These are phyloP conservation scores for Callithrix jacchus DNA, from an alignment of 2,113 vertebrate genomes.

Conservation along the genomic window DNA sequence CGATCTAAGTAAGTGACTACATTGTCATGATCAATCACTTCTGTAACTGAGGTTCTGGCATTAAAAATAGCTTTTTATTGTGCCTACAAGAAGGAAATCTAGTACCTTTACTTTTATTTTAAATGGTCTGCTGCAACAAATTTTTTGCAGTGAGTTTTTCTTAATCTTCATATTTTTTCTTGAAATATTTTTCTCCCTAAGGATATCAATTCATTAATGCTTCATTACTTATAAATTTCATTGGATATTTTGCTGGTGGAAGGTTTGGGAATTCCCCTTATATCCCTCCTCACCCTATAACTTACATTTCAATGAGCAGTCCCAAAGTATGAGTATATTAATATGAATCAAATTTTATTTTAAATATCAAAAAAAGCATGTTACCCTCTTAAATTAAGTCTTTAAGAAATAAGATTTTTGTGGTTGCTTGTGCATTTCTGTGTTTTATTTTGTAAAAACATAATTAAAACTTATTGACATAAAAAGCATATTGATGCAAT, in stretches of 20 bases:
- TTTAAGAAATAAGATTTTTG: constrained; percentile 39
- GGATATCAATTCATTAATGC: constrained; percentile 85
- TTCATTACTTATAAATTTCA: constrained; percentile 84
- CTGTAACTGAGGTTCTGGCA: constrained; percentile 66
- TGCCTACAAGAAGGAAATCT: constrained; percentile 76
- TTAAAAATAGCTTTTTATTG: constrained; percentile 75
- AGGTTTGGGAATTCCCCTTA: constrained; percentile 75
- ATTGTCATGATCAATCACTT: constrained; percentile 66
- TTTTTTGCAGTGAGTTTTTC: constrained; percentile 77
- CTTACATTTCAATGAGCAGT: constrained; percentile 50
- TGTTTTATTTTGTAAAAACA: constrained; percentile 55
- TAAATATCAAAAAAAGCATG: constrained; percentile 44
- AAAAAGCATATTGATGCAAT: not conserved
- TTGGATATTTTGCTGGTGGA: constrained; percentile 82
- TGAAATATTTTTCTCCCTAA: constrained; percentile 80
- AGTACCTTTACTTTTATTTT: constrained; percentile 78
- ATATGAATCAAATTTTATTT: constrained; percentile 50
- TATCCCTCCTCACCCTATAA: not conserved
- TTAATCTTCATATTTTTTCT: constrained; percentile 75
- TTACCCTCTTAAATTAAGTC: not conserved
- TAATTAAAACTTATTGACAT: constrained; percentile 37
- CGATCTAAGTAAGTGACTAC: constrained; percentile 75
- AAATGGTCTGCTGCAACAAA: constrained; percentile 74
- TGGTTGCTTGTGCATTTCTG: constrained; percentile 15
- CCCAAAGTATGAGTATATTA: constrained; percentile 36